phyloP scores from a whole-genome alignment of 1,140 invertebrate species.

The Mycetomoellerius zeteki region DNA sequence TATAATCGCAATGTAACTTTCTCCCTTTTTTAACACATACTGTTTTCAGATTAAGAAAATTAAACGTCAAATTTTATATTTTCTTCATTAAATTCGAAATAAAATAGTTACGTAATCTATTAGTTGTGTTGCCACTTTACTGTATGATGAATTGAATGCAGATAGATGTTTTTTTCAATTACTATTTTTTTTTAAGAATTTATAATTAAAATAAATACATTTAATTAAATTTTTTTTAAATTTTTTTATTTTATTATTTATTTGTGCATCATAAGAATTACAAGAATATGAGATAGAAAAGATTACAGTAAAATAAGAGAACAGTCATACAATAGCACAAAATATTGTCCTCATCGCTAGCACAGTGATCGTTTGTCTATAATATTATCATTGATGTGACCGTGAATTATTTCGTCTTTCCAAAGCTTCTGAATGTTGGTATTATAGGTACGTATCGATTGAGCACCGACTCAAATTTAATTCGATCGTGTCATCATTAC shows the following conservation, averaged over 20 bases:
- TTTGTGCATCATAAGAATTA: too few relatives aligned
- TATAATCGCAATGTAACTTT: slow-evolving; percentile 32
- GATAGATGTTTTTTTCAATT: neutral
- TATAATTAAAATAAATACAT: neutral
- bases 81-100: neutral
- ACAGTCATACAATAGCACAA: too few relatives aligned
- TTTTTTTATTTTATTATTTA: too few relatives aligned
- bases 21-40: neutral
- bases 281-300: too few relatives aligned
- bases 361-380: neutral
- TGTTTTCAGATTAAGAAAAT: neutral
- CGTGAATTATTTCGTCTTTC: slow-evolving; percentile 5
- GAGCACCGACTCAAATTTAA: slow-evolving; percentile 49
- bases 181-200: neutral
- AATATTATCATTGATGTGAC: neutral
- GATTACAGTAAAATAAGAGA: too few relatives aligned
- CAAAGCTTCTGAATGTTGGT: neutral
- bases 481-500: slow-evolving; percentile 56
- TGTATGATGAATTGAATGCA: neutral
- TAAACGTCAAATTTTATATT: neutral
- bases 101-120: neutral
- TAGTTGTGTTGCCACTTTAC: neutral
- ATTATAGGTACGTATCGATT: slow-evolving; percentile 10
- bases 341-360: neutral
- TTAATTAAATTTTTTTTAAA: too few relatives aligned